Evolutionary conservation across 35 echinoderm and acorn worm genomes (phyloP), one percentile per base, ranked within the genome.

Genomic region (Heliocidaris tuberculata): DNA sequence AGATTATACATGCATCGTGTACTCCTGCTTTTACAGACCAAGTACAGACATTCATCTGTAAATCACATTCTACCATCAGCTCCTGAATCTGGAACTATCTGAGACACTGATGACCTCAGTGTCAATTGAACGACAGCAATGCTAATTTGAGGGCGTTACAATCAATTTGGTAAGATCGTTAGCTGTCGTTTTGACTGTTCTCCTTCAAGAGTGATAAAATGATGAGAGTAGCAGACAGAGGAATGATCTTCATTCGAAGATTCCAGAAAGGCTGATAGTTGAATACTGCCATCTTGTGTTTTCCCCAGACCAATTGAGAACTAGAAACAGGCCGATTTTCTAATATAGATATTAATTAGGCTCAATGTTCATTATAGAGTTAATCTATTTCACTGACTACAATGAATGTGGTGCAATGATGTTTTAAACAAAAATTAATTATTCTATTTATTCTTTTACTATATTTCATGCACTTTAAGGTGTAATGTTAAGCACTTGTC

Each of bases 81-180:
- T 78, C 21, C 65, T n/a, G 21, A 78, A 78, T 78, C 65, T 78
- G 21, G 65, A 78, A 78, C 65, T 78, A 78, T 78, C 65, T 78
- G 17, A 5, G 65, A n/a, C 65, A 78, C 65, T 19, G 65, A 19
- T 78, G 65, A 78, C 65, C 65, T 78, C 65, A 0, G 65, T 27
- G 65, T 78, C 65, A 78, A 78, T 78, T 78, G 65, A 21, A 78
- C 7, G 65, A 78, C 65, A 78, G 65, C 17, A 78, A 7, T 27
- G 21, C 65, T 78, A 78, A 78, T 78, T 78, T 24, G 65, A 78
- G 65, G 65, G 65, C 65, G 65, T 78, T 78, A 0, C 27, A 8
- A 78, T 78, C 65, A 78, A 78, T 78, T 78, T 78, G 65, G 65
- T n/a, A 78, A 78, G 65, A 78, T 78, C 65, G 27, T 78, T 78